A percentile compares a stretch with the other conserved stretches of the same genome.
These are phyloP conservation scores for Limanda limanda DNA, from an alignment of 2,113 vertebrate genomes.

Conservation along the genomic window DNA sequence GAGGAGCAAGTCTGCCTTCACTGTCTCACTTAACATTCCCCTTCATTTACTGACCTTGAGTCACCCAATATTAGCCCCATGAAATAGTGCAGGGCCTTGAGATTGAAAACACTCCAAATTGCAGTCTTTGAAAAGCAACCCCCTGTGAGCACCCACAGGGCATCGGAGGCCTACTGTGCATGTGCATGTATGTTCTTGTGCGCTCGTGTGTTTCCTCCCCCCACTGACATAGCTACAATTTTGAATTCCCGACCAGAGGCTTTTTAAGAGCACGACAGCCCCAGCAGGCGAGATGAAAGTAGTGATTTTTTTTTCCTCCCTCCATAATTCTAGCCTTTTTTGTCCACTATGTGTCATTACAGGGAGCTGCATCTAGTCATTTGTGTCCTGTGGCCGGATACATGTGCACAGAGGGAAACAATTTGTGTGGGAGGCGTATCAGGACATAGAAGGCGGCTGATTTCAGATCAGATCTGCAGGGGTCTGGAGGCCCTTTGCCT, in stretches of 20 bases:
- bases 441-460: slow-evolving; percentile 63
- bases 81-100: slow-evolving; percentile 56
- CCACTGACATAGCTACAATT: slow-evolving; percentile 44
- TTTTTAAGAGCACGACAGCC: slow-evolving; percentile 60
- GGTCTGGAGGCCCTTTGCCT: slow-evolving; percentile 42
- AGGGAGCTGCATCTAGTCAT: slow-evolving; percentile 81
- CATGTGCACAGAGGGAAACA: slow-evolving; percentile 79
- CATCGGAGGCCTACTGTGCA: slow-evolving; percentile 30
- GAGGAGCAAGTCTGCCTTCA: slow-evolving; percentile 41
- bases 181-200: slow-evolving; percentile 50
- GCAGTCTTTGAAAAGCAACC: slow-evolving; percentile 54
- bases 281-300: slow-evolving; percentile 74
- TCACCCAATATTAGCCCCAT: slow-evolving; percentile 63
- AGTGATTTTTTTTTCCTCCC: slow-evolving; percentile 66
- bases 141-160: slow-evolving; percentile 32
- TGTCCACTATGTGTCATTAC: slow-evolving; percentile 81
- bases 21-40: slow-evolving; percentile 53
- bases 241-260: slow-evolving; percentile 57
- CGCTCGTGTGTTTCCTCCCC: slow-evolving; percentile 20
- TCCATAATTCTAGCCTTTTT: slow-evolving; percentile 79
- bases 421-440: slow-evolving; percentile 77
- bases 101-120: slow-evolving; percentile 62
- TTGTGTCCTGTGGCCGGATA: slow-evolving; percentile 84
- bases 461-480: slow-evolving; percentile 67
- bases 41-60: slow-evolving; percentile 62